Evolutionary conservation across 2,888 invertebrate species (phyloP).

Genomic region (Masnerella sp.): DNA sequence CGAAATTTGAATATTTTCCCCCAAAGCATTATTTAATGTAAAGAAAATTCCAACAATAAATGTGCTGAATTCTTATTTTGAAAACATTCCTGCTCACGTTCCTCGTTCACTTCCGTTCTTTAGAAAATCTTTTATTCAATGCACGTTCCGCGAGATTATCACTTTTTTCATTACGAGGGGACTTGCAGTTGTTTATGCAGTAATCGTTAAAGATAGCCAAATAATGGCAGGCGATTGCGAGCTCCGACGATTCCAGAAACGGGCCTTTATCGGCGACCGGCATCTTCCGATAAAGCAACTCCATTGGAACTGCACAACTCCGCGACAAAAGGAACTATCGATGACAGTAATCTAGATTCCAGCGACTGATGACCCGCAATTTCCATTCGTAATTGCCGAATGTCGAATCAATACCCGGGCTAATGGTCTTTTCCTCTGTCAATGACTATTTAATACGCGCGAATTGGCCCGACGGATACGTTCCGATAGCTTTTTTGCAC

Average conservation of each 20-base stretch:
- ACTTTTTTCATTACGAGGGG: slow-evolving; percentile 36
- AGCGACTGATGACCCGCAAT: slow-evolving; percentile 45
- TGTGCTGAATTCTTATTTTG: too few relatives aligned
- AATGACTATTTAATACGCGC: slow-evolving; percentile 44
- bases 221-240: slow-evolving; percentile 63
- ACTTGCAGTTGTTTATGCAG: slow-evolving; percentile 33
- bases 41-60: too few relatives aligned
- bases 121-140: slow-evolving; percentile 29
- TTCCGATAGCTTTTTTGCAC: slow-evolving; percentile 24
- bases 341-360: slow-evolving; percentile 60
- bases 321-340: slow-evolving; percentile 58
- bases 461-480: slow-evolving; percentile 15
- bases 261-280: slow-evolving; percentile 62
- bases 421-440: slow-evolving; percentile 33
- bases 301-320: slow-evolving; percentile 42
- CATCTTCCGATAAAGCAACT: slow-evolving; percentile 60
- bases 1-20: too few relatives aligned
- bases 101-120: neutral
- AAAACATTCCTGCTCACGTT: too few relatives aligned
- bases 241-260: slow-evolving; percentile 58
- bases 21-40: too few relatives aligned
- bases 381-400: slow-evolving; percentile 47
- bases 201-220: slow-evolving; percentile 64
- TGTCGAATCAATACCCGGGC: slow-evolving; percentile 40
- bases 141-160: slow-evolving; percentile 25